Conservation (phyloP, 1,140 invertebrate species). For the Megalonaias nervosa region DNA sequence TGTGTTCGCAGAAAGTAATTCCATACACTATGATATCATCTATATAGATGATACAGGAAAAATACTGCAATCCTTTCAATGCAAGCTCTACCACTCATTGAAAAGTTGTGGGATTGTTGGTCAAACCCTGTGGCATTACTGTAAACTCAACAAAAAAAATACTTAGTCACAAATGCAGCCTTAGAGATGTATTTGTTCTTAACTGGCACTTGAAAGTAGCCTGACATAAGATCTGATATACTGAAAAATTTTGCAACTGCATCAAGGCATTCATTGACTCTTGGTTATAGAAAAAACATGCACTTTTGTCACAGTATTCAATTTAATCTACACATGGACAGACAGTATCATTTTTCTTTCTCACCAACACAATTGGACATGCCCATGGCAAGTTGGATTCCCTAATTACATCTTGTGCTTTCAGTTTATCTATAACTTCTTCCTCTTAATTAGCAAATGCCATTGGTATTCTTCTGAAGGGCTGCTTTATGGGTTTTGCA, state of each 20-base stretch:
- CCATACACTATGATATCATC: neutral
- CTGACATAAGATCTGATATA: conserved; percentile 8
- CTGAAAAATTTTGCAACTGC: conserved; percentile 1
- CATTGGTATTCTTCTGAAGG: no score
- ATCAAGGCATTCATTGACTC: conserved; percentile 13
- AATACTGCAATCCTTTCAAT: neutral
- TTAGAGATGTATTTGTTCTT: conserved; percentile 20
- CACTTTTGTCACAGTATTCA: neutral
- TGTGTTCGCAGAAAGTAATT: no score
- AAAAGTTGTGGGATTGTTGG: no score
- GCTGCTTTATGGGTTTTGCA: no score
- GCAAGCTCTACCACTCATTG: neutral
- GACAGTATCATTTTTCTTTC: no score
- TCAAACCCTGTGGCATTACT: neutral
- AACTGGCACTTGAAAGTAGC: conserved; percentile 17
- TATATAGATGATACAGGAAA: neutral
- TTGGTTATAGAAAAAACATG: neutral
- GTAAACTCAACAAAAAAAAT: no score
- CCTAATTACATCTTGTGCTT: no score
- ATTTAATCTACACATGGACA: no score
- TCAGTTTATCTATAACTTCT: no score
- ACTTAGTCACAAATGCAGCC: conserved; percentile 1
- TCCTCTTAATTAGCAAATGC: no score
- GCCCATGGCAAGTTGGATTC: no score
- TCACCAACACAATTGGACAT: no score